Conservation (phyloP, 2,888 invertebrate genomes). For the Anodontia alba region DNA sequence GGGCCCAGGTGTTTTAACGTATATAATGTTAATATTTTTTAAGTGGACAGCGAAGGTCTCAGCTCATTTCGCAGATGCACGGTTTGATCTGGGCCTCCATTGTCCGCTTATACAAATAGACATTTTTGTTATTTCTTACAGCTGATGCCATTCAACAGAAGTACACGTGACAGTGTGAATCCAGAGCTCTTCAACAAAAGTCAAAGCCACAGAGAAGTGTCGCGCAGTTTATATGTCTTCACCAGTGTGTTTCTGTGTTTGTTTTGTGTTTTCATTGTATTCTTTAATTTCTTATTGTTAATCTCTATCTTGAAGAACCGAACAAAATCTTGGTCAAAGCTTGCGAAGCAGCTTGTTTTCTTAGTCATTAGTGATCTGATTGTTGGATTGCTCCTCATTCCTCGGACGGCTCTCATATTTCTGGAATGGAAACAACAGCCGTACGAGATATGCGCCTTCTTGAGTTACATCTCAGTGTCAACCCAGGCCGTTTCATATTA, state of each 20-base stretch:
- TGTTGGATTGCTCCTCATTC: background rate
- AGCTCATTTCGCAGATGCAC: too few species aligned
- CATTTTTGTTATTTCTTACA: too few species aligned
- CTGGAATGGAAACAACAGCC: background rate
- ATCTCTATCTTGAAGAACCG: background rate
- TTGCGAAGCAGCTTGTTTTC: background rate
- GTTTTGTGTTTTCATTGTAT: background rate
- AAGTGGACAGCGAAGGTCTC: too few species aligned
- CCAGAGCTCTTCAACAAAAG: too few species aligned
- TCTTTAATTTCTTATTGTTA: background rate
- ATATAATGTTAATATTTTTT: too few species aligned
- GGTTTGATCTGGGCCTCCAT: too few species aligned
- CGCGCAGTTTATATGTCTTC: background rate
- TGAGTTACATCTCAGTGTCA: background rate
- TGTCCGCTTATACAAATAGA: too few species aligned
- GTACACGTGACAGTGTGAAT: too few species aligned
- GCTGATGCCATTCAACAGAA: too few species aligned
- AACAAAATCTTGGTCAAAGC: background rate
- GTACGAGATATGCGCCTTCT: background rate
- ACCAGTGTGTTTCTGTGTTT: background rate
- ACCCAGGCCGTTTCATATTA: background rate
- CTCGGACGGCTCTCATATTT: background rate
- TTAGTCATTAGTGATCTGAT: background rate
- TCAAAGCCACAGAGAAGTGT: too few species aligned
- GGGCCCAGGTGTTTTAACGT: too few species aligned